phyloP scores from a whole-genome alignment of 1,140 invertebrate genomes.

The Periplaneta americana region DNA sequence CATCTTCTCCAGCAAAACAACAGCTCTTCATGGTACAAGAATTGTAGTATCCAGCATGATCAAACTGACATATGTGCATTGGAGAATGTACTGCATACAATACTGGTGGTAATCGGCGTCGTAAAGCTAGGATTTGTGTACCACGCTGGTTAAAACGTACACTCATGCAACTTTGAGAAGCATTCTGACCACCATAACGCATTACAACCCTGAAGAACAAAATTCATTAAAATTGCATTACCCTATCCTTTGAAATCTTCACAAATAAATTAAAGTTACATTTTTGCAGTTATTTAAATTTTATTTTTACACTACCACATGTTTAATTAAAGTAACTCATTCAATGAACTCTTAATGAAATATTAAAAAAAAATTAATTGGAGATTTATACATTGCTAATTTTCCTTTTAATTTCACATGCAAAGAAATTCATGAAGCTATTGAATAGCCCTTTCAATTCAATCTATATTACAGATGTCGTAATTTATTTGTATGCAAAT shows the following conservation, averaged over 20 bases:
- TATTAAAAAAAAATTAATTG: not conserved
- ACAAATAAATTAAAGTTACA: no score
- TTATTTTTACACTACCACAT: no score
- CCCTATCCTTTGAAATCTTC: no score
- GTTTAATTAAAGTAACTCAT: no score
- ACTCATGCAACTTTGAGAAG: slow-evolving; percentile 81
- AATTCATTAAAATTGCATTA: no score
- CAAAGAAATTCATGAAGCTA: no score
- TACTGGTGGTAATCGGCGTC: slow-evolving; percentile 76
- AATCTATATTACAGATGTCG: no score
- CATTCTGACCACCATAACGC: slow-evolving; percentile 62
- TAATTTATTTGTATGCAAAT: no score
- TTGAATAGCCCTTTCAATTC: no score
- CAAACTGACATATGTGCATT: slow-evolving; percentile 74
- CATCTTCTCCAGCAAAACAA: slow-evolving; percentile 84
- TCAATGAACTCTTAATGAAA: not conserved
- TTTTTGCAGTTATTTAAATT: no score
- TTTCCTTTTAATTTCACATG: no score
- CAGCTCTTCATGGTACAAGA: slow-evolving; percentile 97
- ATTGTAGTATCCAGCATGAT: slow-evolving; percentile 89
- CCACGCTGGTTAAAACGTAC: slow-evolving; percentile 82
- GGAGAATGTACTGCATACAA: slow-evolving; percentile 65
- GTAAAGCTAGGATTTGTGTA: slow-evolving; percentile 71
- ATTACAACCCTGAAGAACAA: slow-evolving; percentile 36
- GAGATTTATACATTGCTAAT: no score